Percentiles rank a stretch among this genome's conserved stretches.
phyloP scores from a whole-genome alignment of 2,797 vertebrate species.

The Galago senegalensis region DNA sequence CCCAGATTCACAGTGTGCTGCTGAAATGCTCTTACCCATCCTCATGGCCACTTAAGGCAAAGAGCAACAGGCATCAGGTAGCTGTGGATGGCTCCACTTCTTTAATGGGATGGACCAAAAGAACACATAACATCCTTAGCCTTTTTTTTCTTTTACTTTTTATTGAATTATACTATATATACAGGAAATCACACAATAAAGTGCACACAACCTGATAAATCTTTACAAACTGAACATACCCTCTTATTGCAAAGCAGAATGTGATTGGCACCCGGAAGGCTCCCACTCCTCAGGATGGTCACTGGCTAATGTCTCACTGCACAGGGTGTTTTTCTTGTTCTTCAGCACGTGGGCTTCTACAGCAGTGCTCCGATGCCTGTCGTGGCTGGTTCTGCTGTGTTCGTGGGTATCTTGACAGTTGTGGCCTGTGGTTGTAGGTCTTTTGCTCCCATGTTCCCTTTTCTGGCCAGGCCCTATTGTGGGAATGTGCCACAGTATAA shows the following conservation, averaged over 20 bases:
- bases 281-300: not conserved
- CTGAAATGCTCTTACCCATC: not conserved
- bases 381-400: not conserved
- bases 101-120: not conserved
- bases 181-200: not conserved
- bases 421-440: not conserved
- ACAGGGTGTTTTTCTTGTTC: not conserved
- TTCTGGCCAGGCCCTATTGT: not conserved
- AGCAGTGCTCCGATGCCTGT: not conserved
- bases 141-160: not conserved
- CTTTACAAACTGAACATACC: not conserved
- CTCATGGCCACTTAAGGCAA: not conserved
- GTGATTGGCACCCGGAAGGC: not conserved
- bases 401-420: fast-evolving
- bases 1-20: not conserved
- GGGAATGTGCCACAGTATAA: fast-evolving
- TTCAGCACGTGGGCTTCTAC: not conserved
- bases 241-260: not conserved
- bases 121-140: not conserved
- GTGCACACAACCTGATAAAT: not conserved
- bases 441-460: not conserved
- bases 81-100: not conserved
- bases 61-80: not conserved
- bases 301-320: not conserved
- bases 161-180: not conserved